A percentile compares a stretch with the other conserved stretches of the same genome.
Evolutionary conservation across 1,140 invertebrate species (phyloP).

Genomic region (roundworm (Caenorhabditis elegans)): DNA sequence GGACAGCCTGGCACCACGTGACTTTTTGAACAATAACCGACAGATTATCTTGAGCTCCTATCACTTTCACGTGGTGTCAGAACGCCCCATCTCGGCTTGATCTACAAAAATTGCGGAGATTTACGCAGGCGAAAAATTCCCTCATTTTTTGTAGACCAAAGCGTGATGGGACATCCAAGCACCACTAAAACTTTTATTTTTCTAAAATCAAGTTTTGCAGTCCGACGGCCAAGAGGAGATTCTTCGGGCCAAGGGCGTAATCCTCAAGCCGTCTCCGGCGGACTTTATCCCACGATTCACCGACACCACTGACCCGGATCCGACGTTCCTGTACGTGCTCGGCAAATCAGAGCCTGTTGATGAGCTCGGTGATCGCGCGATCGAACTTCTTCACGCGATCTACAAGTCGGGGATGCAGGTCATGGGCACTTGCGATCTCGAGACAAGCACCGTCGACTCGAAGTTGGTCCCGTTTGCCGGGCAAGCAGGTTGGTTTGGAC

Average conservation of each 20-base stretch:
- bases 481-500: background rate
- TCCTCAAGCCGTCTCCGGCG: background rate
- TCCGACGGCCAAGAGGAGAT: background rate
- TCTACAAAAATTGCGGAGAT: too few species aligned
- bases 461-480: background rate
- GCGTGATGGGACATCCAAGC: too few species aligned
- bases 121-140: too few species aligned
- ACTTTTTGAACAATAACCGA: too few species aligned
- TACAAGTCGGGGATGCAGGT: background rate
- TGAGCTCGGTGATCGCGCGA: background rate
- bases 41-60: too few species aligned
- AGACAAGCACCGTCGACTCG: background rate
- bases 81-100: too few species aligned
- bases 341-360: background rate
- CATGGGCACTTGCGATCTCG: background rate
- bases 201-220: background rate
- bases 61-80: too few species aligned
- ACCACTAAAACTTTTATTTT: background rate
- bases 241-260: background rate
- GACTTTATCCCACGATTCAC: slow-evolving; percentile 1
- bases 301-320: background rate
- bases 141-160: too few species aligned
- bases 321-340: background rate
- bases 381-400: background rate
- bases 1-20: too few species aligned